Evolutionary conservation across 1,140 invertebrate species (phyloP).

Genomic region (Drosophila malerkotliana): DNA sequence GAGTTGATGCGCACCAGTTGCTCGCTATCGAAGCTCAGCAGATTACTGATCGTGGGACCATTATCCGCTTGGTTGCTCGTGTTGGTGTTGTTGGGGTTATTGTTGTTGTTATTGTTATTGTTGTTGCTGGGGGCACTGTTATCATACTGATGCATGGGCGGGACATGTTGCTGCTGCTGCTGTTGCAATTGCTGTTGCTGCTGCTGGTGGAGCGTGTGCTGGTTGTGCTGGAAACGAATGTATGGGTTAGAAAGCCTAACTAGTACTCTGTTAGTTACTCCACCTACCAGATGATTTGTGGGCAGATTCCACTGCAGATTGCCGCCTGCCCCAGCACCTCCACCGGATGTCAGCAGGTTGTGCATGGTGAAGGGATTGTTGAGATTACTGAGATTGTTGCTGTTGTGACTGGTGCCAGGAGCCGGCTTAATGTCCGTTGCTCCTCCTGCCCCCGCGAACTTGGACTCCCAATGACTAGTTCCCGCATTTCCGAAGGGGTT

Average conservation of each 20-base stretch:
- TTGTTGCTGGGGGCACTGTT: slow-evolving; percentile 48
- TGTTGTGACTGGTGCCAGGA: slow-evolving; percentile 42
- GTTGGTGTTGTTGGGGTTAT: slow-evolving; percentile 43
- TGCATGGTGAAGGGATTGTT: slow-evolving; percentile 80
- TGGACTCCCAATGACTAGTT: slow-evolving; percentile 67
- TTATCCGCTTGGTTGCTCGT: slow-evolving; percentile 60
- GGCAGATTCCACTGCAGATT: slow-evolving; percentile 76
- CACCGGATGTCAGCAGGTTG: slow-evolving; percentile 66
- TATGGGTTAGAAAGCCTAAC: no score
- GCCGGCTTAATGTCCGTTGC: slow-evolving; percentile 35
- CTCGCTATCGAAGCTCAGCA: slow-evolving; percentile 84
- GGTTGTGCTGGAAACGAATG: slow-evolving; percentile 48
- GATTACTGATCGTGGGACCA: slow-evolving; percentile 78
- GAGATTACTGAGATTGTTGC: slow-evolving; percentile 77
- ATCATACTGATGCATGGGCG: slow-evolving; percentile 59
- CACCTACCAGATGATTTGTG: slow-evolving; percentile 70
- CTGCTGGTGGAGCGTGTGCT: slow-evolving; percentile 56
- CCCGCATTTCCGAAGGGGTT: slow-evolving; percentile 63
- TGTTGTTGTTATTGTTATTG: slow-evolving; percentile 41
- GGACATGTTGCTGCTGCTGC: slow-evolving; percentile 61
- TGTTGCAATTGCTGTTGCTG: slow-evolving; percentile 49
- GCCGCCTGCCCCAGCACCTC: slow-evolving; percentile 30
- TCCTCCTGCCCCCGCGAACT: slow-evolving; percentile 56
- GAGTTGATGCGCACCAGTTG: slow-evolving; percentile 84
- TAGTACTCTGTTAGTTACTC: background rate